Evolutionary conservation across 2,888 invertebrate genomes (phyloP).

Genomic region (Eupithecia abbreviata): DNA sequence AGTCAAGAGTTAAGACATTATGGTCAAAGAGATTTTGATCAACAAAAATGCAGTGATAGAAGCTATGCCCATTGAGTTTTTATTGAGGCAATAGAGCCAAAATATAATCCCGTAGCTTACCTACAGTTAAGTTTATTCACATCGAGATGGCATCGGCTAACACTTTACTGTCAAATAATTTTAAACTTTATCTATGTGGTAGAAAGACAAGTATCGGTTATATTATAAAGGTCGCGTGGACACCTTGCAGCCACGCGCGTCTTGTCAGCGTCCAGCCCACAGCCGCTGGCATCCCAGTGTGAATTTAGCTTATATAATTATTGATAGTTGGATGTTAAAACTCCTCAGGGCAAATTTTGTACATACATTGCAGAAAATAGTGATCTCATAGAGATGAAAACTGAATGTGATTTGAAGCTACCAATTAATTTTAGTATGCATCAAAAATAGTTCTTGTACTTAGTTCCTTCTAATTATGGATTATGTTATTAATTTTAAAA

Average conservation of each 20-base stretch:
- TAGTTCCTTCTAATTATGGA: neutral
- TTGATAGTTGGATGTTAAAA: neutral
- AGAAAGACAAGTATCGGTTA: too few relatives aligned
- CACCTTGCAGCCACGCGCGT: too few relatives aligned
- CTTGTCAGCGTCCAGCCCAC: too few relatives aligned
- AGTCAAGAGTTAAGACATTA: neutral
- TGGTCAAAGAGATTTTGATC: neutral
- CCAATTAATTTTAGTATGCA: neutral
- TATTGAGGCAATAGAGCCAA: neutral
- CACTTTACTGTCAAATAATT: neutral
- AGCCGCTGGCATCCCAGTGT: too few relatives aligned
- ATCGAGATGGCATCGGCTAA: neutral
- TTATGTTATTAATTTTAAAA: neutral
- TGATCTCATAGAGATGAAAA: constrained; percentile 16
- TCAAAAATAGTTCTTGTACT: neutral
- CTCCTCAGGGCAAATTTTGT: neutral
- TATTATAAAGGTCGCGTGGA: too few relatives aligned
- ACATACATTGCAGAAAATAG: neutral
- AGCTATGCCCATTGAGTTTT: neutral
- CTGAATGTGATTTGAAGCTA: constrained; percentile 4
- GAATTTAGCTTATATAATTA: neutral
- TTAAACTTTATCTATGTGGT: too few relatives aligned
- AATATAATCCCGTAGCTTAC: neutral
- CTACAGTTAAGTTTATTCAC: neutral
- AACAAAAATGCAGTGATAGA: neutral